Evolutionary conservation across 2,113 vertebrate genomes (phyloP), one percentile per base, ranked within the genome.

Genomic region (Python bivittatus): DNA sequence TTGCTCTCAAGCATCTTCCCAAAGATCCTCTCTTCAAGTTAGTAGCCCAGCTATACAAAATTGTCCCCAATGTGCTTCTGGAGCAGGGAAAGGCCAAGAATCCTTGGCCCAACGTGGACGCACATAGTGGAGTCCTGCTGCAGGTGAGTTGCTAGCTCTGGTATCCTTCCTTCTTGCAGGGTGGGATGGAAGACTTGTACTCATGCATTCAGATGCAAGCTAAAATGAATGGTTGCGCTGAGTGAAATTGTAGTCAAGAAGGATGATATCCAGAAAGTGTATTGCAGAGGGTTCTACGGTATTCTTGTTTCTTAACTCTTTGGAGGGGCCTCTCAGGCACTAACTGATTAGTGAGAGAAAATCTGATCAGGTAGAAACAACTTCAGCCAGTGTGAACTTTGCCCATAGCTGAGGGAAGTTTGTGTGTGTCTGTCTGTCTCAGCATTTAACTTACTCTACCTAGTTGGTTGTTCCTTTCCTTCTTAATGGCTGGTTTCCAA

Each of bases 51-150:
- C 98, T 99, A 27, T 99, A 99, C 96, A 99, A 99, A 98, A 99
- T 99, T 5, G 99, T 99, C 4, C 99, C 99, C 96, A 98, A 98
- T 2, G 98, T 99, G 94, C 98, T 99, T 53, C 97, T 99, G 97
- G 99, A 99, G 95, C 99, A 99, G 97, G 99, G 99, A 90, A 99
- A 99, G 95, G 99, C 99, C 96, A 99, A 99, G 97, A 99, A 99
- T 96, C 99, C 99, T 38, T 99, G 99, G 99, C 99, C 99, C 96
- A 99, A 99, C 1, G 99, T 99, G 89, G 99, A 99, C 0, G 99
- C 99, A 8, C 99, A 99, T 97, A 99, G 99, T 0, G 99, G 99
- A 12, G 99, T 99, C 38, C 97, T 99, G 93, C 98, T 99, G 93
- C 99, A 99, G 98, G 99, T 99, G 90, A 97, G 98, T 86, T 1